Base-by-base conservation (phyloP, 2,888 invertebrate species). In the Kryphioiulus occultus region DNA sequence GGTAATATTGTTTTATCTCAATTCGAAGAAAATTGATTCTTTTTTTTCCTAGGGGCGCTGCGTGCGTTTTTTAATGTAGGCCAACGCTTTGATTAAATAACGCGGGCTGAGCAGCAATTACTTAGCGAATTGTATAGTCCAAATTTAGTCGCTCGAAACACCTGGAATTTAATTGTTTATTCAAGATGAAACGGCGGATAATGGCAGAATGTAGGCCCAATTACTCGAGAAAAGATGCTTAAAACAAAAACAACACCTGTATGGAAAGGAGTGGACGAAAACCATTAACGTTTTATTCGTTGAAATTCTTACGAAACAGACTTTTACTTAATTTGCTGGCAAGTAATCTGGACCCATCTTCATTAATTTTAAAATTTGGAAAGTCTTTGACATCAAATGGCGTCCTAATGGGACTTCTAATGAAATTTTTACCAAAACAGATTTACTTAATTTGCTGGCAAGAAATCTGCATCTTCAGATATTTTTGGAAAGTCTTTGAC, bases 81-180 rank as follows among this genome's bases (percentile, higher is more conserved):
- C 78, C 78, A 78, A 78, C 78, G 78, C 15, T 30, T 30, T 30
- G 78, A 78, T 78, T 78, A 78, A 78, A 78, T 78, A 78, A 78
- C 0, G 30, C 22, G 15, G 30, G 30, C 59, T 78, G 22, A 15
- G 78, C 30, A 78, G 22, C 78, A 15, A 78, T 78, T 78, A 78
- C 78, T 30, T 78, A 78, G 15, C 78, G 78, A 1, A 78, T 78
- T 78, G 78, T 78, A 15, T 30, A 78, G 26, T 78, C 78, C 5
- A 30, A 10, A 78, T 78, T 78, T 78, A 78, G 30, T 78, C 22
- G 9, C 15, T 78, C 78, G 78, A 30, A 78, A 78, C 78, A 78
- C 78, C 78, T 78, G 78, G 78, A 78, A 30, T 78, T 78, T 78
- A 78, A 78, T 78, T 78, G 78, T 78, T 30, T 78, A 78, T 78